phyloP scores from a whole-genome alignment of 1,140 invertebrate species.

The Calosoma granatense region DNA sequence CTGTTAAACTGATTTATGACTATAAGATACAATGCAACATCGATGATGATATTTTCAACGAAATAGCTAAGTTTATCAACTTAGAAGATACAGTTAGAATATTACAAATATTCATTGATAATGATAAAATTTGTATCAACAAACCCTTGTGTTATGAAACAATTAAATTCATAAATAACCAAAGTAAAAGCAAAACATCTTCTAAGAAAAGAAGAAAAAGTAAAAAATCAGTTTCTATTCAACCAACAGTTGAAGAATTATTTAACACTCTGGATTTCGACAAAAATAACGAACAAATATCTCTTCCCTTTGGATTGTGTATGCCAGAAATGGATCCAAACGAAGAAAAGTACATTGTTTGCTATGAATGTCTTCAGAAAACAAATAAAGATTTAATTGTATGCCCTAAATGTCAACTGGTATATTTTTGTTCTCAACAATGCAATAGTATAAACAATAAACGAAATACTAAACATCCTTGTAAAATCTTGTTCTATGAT shows the following conservation, averaged over 20 bases:
- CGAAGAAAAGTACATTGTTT: slow-evolving; percentile 23
- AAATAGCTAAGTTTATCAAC: slow-evolving; percentile 19
- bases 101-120: slow-evolving; percentile 18
- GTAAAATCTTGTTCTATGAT: slow-evolving; percentile 22
- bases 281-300: not conserved
- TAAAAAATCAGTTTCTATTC: not conserved
- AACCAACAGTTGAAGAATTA: not conserved
- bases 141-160: not conserved
- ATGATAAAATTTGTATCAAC: slow-evolving; percentile 11
- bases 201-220: not conserved
- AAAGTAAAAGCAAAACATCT: not conserved
- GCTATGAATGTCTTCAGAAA: slow-evolving; percentile 23
- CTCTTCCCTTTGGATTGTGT: not conserved
- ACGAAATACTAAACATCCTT: slow-evolving; percentile 16
- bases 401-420: slow-evolving; percentile 23
- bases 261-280: not conserved
- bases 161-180: not conserved
- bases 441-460: slow-evolving; percentile 22
- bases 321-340: slow-evolving; percentile 14
- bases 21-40: slow-evolving; percentile 15
- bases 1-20: slow-evolving; percentile 17
- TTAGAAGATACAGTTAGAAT: slow-evolving; percentile 14
- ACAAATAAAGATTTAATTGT: slow-evolving; percentile 17
- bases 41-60: slow-evolving; percentile 14
- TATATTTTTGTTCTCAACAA: slow-evolving; percentile 25